phyloP scores from a whole-genome alignment of 2,113 vertebrate genomes.

The Gopherus flavomarginatus region DNA sequence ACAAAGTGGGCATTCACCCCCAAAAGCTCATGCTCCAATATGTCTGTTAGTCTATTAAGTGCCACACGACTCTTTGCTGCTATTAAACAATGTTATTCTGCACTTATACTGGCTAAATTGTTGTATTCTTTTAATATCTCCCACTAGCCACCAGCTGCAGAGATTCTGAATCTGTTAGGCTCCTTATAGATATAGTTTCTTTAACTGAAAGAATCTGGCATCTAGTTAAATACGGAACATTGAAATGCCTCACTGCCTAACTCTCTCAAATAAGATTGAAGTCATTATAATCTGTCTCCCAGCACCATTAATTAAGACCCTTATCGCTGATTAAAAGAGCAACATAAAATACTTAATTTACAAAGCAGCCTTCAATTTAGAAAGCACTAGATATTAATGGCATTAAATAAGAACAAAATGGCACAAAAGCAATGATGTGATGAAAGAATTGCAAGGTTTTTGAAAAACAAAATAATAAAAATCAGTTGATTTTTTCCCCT shows the following conservation, averaged over 20 bases:
- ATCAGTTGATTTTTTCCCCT: not conserved
- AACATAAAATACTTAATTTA: not conserved
- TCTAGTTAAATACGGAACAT: not conserved
- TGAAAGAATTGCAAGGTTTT: not conserved
- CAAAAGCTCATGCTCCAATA: too few relatives aligned
- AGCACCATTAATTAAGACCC: not conserved
- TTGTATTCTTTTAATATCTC: not conserved
- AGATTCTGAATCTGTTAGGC: not conserved
- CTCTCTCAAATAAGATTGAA: not conserved
- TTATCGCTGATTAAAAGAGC: constrained; percentile 3
- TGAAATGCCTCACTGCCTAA: not conserved
- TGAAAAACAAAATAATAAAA: not conserved
- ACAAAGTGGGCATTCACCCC: too few relatives aligned
- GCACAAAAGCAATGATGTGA: not conserved
- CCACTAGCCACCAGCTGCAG: not conserved
- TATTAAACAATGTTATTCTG: not conserved
- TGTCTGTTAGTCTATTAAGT: too few relatives aligned
- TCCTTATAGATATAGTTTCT: not conserved
- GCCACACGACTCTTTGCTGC: too few relatives aligned
- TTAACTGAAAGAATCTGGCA: not conserved
- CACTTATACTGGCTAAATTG: not conserved
- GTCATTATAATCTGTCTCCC: not conserved
- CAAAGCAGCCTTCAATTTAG: not conserved
- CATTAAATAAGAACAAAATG: not conserved
- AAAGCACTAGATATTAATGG: not conserved